Conservation (phyloP, 2,113 vertebrate genomes). For the Athene cunicularia region DNA sequence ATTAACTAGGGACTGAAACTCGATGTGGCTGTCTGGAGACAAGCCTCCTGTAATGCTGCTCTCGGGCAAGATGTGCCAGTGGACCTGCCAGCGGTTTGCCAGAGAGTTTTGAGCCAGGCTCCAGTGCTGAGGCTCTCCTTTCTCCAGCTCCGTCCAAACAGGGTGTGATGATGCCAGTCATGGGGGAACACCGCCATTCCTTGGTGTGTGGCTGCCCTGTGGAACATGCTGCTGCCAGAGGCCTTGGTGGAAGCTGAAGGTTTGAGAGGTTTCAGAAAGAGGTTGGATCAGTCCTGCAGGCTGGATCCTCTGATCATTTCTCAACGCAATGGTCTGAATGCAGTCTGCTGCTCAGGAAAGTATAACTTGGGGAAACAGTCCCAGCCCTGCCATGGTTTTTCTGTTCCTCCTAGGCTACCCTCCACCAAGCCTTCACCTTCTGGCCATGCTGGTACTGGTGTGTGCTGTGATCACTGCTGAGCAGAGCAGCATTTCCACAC, state of each 20-base stretch:
- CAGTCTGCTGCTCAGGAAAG: not conserved
- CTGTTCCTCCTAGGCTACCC: not conserved
- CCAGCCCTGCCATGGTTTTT: not conserved
- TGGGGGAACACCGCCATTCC: not conserved
- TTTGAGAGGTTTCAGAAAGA: not conserved
- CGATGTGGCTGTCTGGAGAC: fast-evolving
- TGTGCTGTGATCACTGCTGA: fast-evolving
- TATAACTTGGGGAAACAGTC: not conserved
- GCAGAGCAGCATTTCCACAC: not conserved
- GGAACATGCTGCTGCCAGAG: fast-evolving
- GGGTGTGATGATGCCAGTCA: not conserved
- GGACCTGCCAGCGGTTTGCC: not conserved
- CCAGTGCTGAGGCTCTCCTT: not conserved
- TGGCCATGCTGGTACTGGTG: not conserved
- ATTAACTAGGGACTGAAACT: constrained; percentile 30
- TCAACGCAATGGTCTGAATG: not conserved
- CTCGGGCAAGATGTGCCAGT: not conserved
- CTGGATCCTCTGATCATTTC: fast-evolving
- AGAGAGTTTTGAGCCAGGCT: not conserved
- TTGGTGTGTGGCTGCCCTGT: fast-evolving
- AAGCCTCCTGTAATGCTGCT: not conserved
- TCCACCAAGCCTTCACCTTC: not conserved
- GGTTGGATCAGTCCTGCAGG: not conserved
- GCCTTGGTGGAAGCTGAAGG: not conserved
- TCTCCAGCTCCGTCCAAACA: not conserved